Base-by-base conservation (phyloP, 2,888 invertebrate genomes). In the Calliphora vomitoria region DNA sequence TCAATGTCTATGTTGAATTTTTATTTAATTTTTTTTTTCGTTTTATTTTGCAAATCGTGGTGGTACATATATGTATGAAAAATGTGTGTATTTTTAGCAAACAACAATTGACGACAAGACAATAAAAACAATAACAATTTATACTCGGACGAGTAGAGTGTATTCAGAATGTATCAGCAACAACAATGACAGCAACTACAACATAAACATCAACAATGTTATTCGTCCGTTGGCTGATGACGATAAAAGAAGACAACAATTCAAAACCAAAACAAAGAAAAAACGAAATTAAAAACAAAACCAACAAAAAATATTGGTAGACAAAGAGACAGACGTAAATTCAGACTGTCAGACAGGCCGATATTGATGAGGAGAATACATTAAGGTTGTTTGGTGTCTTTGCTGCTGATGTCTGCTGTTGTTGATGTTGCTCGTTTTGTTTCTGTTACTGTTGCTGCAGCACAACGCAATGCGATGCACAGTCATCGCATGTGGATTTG, bases 71-170 rank as follows among this genome's bases (percentile, higher is more conserved):
- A 55, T 60, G 68, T 75, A 55, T 60, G 68, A 82, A 68, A 82
- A 75, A 75, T 60, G 58, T 38, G 74, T 58, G 82, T 82, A 82
- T 82, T 76, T 82, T 82, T 76, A 82, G 75, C 82, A 78, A 78
- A 55, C 53, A 78, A n/a, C 53, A 75, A 68, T 68, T 66, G 58
- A 75, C 75, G 58, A 60, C 38, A 68, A 82, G 75, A 62, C 76
- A 82, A 82, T 76, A 53, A 76, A 82, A 69, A 69, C 50, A 76
- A 62, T 69, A 69, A 82, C 76, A 82, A 69, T 31, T 60, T 69
- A 31, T 82, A 35, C 41, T 50, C 15, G 62, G 10, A 20, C 35
- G 18, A 80, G 31, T 75, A 31, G 8, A 76, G 15, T 68, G 18
- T 44, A 50, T 78, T 41, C 41, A 53, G 13, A 76, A 64, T 53